phyloP scores from a whole-genome alignment of 2,888 invertebrate species.

The Drosophila austrosaltans region DNA sequence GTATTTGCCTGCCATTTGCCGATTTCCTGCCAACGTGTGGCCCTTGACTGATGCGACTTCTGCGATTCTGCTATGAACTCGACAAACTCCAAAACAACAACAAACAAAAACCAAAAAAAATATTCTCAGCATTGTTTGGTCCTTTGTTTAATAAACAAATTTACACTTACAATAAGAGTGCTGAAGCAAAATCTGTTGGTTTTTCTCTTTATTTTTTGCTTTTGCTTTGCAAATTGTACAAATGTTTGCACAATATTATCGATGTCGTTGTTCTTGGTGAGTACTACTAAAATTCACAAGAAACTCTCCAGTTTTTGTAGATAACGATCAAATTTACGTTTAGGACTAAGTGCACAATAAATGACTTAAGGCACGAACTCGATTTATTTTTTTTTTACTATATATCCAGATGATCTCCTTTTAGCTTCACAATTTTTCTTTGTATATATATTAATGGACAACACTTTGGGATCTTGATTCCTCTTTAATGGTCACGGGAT shows the following conservation, averaged over 20 bases:
- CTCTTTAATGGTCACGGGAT: background rate
- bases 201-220: constrained; percentile 29
- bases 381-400: constrained; percentile 12
- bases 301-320: background rate
- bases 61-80: constrained; percentile 24
- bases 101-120: background rate
- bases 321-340: background rate
- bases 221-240: constrained; percentile 34
- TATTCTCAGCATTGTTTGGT: constrained; percentile 29
- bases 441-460: background rate
- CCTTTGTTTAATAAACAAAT: constrained; percentile 65
- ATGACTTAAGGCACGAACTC: constrained; percentile 77
- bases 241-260: constrained; percentile 47
- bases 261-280: constrained; percentile 17
- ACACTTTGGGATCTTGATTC: background rate
- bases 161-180: constrained; percentile 70
- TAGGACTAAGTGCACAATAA: constrained; percentile 59
- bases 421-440: constrained; percentile 7
- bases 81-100: constrained; percentile 56
- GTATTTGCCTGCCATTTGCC: constrained; percentile 29
- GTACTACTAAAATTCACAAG: constrained; percentile 41
- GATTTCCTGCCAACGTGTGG: constrained; percentile 57
- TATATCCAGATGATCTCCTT: constrained; percentile 1
- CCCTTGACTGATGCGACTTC: constrained; percentile 31
- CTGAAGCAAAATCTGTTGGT: constrained; percentile 29